Conservation (phyloP, 2,888 invertebrate species). For the Teinopalpus imperialis region DNA sequence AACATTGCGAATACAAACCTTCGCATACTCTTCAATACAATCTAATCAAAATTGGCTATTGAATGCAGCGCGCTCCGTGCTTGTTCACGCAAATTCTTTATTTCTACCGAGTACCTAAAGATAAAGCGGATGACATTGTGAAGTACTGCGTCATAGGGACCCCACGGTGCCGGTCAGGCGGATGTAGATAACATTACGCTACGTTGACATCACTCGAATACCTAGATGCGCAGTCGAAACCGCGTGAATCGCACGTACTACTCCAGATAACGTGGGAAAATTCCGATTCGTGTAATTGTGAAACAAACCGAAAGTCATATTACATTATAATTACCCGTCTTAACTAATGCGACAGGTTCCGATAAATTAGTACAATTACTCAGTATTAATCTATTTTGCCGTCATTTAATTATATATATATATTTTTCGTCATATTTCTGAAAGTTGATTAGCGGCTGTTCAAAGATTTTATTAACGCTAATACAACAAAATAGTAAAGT, state of each 20-base stretch:
- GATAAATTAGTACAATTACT: not conserved
- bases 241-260: slow-evolving; percentile 26
- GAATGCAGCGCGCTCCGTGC: slow-evolving; percentile 14
- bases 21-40: slow-evolving; percentile 19
- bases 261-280: slow-evolving; percentile 41
- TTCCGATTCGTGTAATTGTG: slow-evolving; percentile 28
- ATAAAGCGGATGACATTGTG: slow-evolving; percentile 10
- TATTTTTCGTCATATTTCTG: too few relatives aligned
- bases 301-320: slow-evolving; percentile 19
- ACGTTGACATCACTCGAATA: slow-evolving; percentile 58
- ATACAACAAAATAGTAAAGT: not conserved
- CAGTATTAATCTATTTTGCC: not conserved
- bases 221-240: slow-evolving; percentile 27
- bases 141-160: slow-evolving; percentile 37
- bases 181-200: slow-evolving; percentile 71
- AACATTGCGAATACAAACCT: slow-evolving; percentile 16
- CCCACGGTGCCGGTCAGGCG: slow-evolving; percentile 50
- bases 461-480: slow-evolving; percentile 1
- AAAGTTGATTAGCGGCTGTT: too few relatives aligned
- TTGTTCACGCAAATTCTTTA: slow-evolving; percentile 19
- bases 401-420: too few relatives aligned
- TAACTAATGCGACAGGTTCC: not conserved
- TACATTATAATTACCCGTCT: slow-evolving; percentile 1
- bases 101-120: slow-evolving; percentile 2
- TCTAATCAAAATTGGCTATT: slow-evolving; percentile 20